A percentile compares a stretch with the other conserved stretches of the same genome.
Conservation (phyloP, 1,140 invertebrate genomes). For the Drosophila neocordata region DNA sequence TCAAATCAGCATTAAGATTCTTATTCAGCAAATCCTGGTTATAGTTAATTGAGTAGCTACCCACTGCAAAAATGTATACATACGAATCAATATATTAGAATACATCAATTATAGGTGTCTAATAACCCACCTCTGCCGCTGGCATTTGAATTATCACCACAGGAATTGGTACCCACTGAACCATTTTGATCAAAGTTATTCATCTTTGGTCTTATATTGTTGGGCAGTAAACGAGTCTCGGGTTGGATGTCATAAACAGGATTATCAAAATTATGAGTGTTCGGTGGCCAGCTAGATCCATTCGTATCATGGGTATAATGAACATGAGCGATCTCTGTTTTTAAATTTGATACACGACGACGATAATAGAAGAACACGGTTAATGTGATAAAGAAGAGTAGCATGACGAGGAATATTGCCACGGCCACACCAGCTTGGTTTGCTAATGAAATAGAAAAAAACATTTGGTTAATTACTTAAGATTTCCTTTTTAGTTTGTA, state of each 20-base stretch:
- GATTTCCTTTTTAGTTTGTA: too few relatives aligned
- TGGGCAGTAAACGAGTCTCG: slow-evolving; percentile 85
- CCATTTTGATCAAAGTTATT: slow-evolving; percentile 73
- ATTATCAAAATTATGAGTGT: slow-evolving; percentile 94
- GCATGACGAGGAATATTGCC: slow-evolving; percentile 87
- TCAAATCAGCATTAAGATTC: slow-evolving; percentile 91
- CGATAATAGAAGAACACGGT: slow-evolving; percentile 90
- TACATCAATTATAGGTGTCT: neutral
- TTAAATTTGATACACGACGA: slow-evolving; percentile 89
- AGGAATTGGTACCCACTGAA: slow-evolving; percentile 46
- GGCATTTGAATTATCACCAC: slow-evolving; percentile 76
- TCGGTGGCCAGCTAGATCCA: slow-evolving; percentile 86
- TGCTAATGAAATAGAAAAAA: slow-evolving; percentile 40
- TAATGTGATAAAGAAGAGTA: slow-evolving; percentile 86
- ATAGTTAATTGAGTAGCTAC: slow-evolving; percentile 83
- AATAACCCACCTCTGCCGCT: slow-evolving; percentile 65
- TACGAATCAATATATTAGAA: neutral
- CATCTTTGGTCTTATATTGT: slow-evolving; percentile 86
- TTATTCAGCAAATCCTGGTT: slow-evolving; percentile 87
- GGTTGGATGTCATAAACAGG: slow-evolving; percentile 91
- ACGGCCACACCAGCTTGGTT: slow-evolving; percentile 86
- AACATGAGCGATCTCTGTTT: slow-evolving; percentile 93
- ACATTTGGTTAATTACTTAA: neutral
- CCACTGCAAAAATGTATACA: slow-evolving; percentile 76
- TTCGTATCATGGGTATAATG: slow-evolving; percentile 93